Conservation (phyloP, 2,113 vertebrate genomes). For the Notothenia coriiceps region DNA sequence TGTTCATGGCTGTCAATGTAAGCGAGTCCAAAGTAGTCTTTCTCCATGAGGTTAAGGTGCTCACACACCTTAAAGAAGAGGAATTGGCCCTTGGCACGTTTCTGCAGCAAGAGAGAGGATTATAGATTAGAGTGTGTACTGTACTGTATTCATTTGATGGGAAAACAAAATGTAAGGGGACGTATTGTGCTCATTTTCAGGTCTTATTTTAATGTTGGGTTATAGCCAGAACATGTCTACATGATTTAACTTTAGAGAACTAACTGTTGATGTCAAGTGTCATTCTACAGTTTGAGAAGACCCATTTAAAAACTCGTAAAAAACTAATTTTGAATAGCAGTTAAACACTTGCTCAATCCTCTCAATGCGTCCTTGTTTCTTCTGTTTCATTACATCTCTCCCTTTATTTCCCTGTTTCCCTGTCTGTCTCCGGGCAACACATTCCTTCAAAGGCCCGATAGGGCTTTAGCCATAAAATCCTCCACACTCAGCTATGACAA, state of each 20-base stretch:
- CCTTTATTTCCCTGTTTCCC: slow-evolving; percentile 13
- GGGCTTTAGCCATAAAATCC: slow-evolving; percentile 58
- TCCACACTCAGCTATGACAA: slow-evolving; percentile 71
- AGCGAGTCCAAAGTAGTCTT: slow-evolving; percentile 80
- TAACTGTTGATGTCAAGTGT: too few relatives aligned
- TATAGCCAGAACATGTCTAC: too few relatives aligned
- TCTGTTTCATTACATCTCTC: slow-evolving; percentile 2
- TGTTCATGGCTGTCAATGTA: slow-evolving; percentile 75
- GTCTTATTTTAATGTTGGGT: too few relatives aligned
- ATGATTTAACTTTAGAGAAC: too few relatives aligned
- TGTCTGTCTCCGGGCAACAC: slow-evolving; percentile 39
- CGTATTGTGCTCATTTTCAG: neutral
- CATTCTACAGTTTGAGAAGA: too few relatives aligned
- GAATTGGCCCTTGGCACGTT: slow-evolving; percentile 78
- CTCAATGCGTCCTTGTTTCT: slow-evolving; percentile 49
- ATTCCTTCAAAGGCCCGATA: slow-evolving; percentile 48
- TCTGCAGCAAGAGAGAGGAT: slow-evolving; percentile 55
- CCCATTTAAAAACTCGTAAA: too few relatives aligned
- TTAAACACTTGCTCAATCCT: neutral
- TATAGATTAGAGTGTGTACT: neutral
- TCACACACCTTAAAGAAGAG: slow-evolving; percentile 81
- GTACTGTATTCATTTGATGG: neutral
- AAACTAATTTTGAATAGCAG: neutral
- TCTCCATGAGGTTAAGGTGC: slow-evolving; percentile 80
- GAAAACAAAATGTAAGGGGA: neutral